Evolutionary conservation across 2,113 vertebrate genomes (phyloP).

Genomic region (Halcyon senegalensis): DNA sequence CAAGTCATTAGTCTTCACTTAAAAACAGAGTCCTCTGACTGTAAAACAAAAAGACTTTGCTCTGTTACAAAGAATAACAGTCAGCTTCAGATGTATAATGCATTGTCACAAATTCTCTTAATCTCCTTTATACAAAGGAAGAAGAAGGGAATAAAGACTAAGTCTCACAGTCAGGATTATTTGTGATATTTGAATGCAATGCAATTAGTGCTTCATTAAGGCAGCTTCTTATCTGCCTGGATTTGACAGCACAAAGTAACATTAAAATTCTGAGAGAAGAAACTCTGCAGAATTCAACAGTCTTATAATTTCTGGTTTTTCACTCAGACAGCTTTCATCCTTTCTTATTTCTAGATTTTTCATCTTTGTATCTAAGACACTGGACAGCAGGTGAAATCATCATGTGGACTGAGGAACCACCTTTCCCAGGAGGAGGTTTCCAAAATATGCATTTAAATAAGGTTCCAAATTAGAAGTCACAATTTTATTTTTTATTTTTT

Average conservation of each 20-base stretch:
- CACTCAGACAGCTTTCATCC: not conserved
- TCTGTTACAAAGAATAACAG: not conserved
- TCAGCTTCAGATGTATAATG: constrained; percentile 12
- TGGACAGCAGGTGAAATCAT: not conserved
- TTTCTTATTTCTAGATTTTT: not conserved
- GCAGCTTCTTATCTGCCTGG: constrained; percentile 62
- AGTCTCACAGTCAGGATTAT: constrained; percentile 40
- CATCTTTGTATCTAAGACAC: not conserved
- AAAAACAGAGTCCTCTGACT: not conserved
- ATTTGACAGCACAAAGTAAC: constrained; percentile 57
- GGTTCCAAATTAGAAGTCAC: not conserved
- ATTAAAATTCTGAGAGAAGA: constrained; percentile 58
- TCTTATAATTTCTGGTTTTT: not conserved
- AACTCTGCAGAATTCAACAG: constrained; percentile 17
- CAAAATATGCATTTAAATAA: not conserved
- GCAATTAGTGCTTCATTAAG: constrained; percentile 66
- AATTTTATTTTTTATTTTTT: not conserved
- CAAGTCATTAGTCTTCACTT: not conserved
- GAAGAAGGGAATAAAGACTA: constrained; percentile 5
- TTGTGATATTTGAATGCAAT: constrained; percentile 55
- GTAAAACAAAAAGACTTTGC: constrained; percentile 2
- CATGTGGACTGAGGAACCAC: not conserved
- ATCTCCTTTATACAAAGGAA: constrained; percentile 17
- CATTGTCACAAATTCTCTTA: constrained; percentile 5
- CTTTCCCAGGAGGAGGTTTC: not conserved